Base-by-base conservation (phyloP, 1,140 invertebrate genomes). In the Drosophila hydei region DNA sequence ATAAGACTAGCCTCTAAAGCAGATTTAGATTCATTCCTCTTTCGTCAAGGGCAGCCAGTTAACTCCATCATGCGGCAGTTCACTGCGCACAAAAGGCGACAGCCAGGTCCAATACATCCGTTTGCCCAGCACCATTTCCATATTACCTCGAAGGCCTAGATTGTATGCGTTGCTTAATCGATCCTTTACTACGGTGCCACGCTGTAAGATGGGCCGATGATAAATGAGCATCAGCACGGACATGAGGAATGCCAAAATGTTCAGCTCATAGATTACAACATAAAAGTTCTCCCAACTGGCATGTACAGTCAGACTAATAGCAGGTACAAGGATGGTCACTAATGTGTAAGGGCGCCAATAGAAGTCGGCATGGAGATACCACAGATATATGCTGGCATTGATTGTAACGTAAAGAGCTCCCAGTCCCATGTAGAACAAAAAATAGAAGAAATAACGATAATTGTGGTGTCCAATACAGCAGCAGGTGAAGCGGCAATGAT, bases 401-500 rank as follows among this genome's bases (percentile, higher is more conserved):
- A 92, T 93, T 14, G 93, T 92, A 2, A 94, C 92, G 91, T 97
- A 96, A 0, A 94, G 52, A 52, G 95, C 95, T 1, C 94, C 94
- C 14, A 96, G 78, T 72, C 95, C 95, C 52, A 98, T 92, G 90
- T 98, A 96, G 6, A 97, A 90, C 18, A 97, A 92, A 85, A 98
- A 97, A 79, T 95, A 94, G 2, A 97, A 92, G 88, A 98, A 99
- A 91, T 96, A 98, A 80, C 97, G 93, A 78, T 97, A 95, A 92
- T 99, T 99, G 60, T 94, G 94, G 89, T 98, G 96, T 0, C 98
- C 98, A 18, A 99, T 93, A 92, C 98, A 99, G 87, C 95, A 96
- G 11, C 95, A 96, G 14, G 96, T 95, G 91, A 99, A 99, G 33
- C 96, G 95, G 89, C 98, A 99, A 90, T 99, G 98, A 92, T 99